phyloP scores from a whole-genome alignment of 2,797 vertebrate genomes.

The Sylvilagus floridanus region DNA sequence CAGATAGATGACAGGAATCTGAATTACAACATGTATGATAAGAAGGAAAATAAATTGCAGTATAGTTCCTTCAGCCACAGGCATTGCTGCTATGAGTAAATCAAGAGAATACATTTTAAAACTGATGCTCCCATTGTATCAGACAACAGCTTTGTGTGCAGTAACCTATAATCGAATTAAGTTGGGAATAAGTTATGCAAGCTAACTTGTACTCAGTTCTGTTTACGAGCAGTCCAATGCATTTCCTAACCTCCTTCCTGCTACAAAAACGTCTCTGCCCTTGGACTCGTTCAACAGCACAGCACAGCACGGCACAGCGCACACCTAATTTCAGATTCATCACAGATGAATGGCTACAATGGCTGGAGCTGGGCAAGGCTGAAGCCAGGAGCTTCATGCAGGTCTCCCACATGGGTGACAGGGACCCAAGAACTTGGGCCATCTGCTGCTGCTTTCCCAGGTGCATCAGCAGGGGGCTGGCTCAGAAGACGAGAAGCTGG shows the following conservation, averaged over 20 bases:
- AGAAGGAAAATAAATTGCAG: constrained; percentile 47
- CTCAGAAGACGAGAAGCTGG: too few species aligned
- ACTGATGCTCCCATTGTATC: background rate
- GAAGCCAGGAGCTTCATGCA: too few species aligned
- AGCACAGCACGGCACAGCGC: constrained; percentile 8
- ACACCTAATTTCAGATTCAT: constrained; percentile 3
- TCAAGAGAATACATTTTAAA: constrained; percentile 50
- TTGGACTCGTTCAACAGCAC: background rate
- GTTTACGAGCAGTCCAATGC: constrained; percentile 70
- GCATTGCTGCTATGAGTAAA: constrained; percentile 51
- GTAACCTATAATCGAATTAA: constrained; percentile 69
- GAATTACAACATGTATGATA: constrained; percentile 54
- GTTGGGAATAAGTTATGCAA: constrained; percentile 60
- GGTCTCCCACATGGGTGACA: too few species aligned
- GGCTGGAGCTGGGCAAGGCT: too few species aligned
- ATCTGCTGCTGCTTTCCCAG: too few species aligned
- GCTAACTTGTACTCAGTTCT: constrained; percentile 67
- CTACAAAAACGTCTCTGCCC: constrained; percentile 23
- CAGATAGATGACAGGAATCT: constrained; percentile 37
- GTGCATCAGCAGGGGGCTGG: too few species aligned
- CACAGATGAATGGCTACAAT: background rate
- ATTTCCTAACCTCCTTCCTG: constrained; percentile 68
- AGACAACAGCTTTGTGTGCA: constrained; percentile 29
- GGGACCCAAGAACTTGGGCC: too few species aligned
- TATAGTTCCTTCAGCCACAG: constrained; percentile 22